Base-by-base conservation (phyloP, 2,888 invertebrate genomes). In the Aleiodes leptofemur region DNA sequence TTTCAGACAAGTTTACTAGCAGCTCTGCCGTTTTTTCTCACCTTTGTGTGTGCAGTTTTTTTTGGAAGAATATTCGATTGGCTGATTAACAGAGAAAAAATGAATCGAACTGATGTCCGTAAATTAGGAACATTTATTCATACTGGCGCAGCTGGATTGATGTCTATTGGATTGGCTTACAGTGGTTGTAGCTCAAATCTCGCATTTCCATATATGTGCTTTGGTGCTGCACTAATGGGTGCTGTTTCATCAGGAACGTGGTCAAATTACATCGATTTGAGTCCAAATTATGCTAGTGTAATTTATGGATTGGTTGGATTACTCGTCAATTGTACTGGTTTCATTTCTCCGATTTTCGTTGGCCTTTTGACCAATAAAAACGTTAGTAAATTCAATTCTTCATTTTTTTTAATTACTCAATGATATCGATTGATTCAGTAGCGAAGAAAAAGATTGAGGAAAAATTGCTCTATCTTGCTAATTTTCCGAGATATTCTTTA, bases 191-290 rank as follows among this genome's bases (percentile, higher is more conserved):
- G 94, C 83, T 90, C 92, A 4, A 88, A 87, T 0, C 88, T 91
- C 3, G 94, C 94, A 0, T 91, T 94, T 61, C 83, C 92, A 3
- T 91, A 93, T 79, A 89, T 94, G 78, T 92, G 93, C 50, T 79
- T 91, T n/a, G 93, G 94, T 0, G 92, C 93, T 1, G 92, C 92
- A 55, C 90, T 92, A 7, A 93, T 93, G 83, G 95, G 95, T 0
- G 93, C 94, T 0, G 92, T 93, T 1, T 93, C 94, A 0, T 92
- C 94, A 0, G 94, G 94, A 0, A 92, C 93, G 0, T 87, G 94
- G 48, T 92, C 94, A 3, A 92, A 91, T 71, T 91, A 94, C 74
- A 93, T 95, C 7, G 94, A 95, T 81, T 90, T 94, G 66, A 92
- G 94, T 34, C 93, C 93, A 0, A 94, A 93, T 86, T 91, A 91